Evolutionary conservation across 1,140 invertebrate genomes (phyloP).

Genomic region (Saxidomus purpurata): DNA sequence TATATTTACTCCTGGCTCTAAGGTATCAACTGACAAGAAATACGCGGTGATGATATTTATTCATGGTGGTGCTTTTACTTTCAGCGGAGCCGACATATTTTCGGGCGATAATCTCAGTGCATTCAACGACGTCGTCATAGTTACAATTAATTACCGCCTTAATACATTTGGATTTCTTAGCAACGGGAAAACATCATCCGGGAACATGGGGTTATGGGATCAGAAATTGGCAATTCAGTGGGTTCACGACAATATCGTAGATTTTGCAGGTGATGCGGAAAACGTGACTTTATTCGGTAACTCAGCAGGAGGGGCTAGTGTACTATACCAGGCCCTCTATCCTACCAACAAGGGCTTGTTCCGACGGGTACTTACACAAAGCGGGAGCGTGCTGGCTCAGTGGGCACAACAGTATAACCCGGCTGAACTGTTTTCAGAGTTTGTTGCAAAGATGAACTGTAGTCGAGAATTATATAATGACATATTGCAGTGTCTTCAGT

Average conservation of each 20-base stretch:
- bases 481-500: neutral
- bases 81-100: neutral
- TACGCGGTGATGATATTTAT: constrained; percentile 39
- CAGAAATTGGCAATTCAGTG: constrained; percentile 44
- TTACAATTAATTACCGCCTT: constrained; percentile 36
- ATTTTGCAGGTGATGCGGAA: constrained; percentile 29
- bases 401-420: constrained; percentile 28
- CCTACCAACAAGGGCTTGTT: constrained; percentile 39
- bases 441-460: neutral
- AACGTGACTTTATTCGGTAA: constrained; percentile 22
- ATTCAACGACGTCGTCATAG: constrained; percentile 17
- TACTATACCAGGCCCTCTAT: neutral
- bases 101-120: constrained; percentile 20
- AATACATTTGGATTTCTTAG: constrained; percentile 51
- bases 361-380: constrained; percentile 4
- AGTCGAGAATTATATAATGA: neutral
- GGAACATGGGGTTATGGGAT: constrained; percentile 50
- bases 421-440: neutral
- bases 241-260: constrained; percentile 37
- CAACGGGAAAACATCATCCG: neutral
- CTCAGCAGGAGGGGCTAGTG: constrained; percentile 48
- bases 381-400: constrained; percentile 10
- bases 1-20: constrained; percentile 17
- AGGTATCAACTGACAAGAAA: neutral
- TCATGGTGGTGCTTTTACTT: constrained; percentile 18